Base-by-base conservation (phyloP, 2,113 vertebrate genomes). In the Heterotilapia buettikoferi region DNA sequence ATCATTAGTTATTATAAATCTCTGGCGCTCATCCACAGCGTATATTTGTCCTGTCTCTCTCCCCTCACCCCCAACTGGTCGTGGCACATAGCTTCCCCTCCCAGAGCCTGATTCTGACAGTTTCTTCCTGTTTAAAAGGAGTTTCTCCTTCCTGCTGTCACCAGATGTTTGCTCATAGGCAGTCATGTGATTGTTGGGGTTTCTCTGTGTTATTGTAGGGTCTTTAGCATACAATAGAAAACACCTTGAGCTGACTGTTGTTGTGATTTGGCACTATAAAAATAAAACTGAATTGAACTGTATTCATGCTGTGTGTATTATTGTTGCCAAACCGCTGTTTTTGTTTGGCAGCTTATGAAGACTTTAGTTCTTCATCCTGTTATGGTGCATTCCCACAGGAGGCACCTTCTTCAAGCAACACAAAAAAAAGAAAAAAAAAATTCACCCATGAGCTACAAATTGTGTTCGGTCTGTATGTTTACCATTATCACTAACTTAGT, bases 401-500 rank as follows among this genome's bases (percentile, higher is more conserved):
- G 43, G 16, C 24, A 78, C 43, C 71, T 31, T 31, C 24, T 19
- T 76, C 24, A 76, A 50, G 43, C 16, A 50, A 45, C 36, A 40
- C 36, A n/a, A 4, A 56, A 5, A 56, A 9, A 1, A 1, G 21
- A 0, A 12, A 6, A 54, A 18, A 9, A 1, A 63, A 38, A 10
- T 2, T 6, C 36, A 24, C 40, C 40, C 21, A 16, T 45, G 24
- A 76, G 16, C 71, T 29, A 50, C 43, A 76, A 50, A 76, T 45
- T 78, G 71, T 12, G 26, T 31, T 78, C 4, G 26, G 43, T 50
- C 43, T 50, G 24, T 8, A 31, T 31, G 43, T 78, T 78, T 78
- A 78, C 24, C 26, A 78, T 50, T 78, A 50, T 78, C 71, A 78
- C 43, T 50, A 78, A 78, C 71, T 50, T 78, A 78, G 71, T 78